These are phyloP conservation scores for Drosophila paramelanica DNA, from an alignment of 2,888 invertebrate species.

Conservation along the genomic window DNA sequence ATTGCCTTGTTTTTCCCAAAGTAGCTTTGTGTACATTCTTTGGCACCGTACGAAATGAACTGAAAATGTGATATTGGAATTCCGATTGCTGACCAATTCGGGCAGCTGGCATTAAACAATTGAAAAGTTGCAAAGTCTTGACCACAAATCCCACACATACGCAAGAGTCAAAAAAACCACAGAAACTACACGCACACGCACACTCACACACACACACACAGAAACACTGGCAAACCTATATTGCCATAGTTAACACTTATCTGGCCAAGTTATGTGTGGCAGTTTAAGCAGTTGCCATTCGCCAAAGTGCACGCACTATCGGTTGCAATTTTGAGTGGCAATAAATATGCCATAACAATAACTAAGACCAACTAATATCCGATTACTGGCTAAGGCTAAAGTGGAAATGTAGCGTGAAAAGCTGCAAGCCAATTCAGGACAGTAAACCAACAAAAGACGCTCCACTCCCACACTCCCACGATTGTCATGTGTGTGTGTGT, in stretches of 20 bases:
- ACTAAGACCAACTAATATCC: conserved; percentile 72
- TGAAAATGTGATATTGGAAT: conserved; percentile 59
- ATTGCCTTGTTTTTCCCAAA: conserved; percentile 30
- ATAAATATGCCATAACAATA: conserved; percentile 80
- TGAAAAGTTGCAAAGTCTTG: conserved; percentile 57
- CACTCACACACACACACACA: not conserved
- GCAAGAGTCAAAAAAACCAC: conserved; percentile 34
- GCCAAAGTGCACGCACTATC: conserved; percentile 24
- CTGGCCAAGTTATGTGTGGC: conserved; percentile 55
- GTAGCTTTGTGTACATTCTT: conserved; percentile 50
- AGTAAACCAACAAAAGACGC: conserved; percentile 6
- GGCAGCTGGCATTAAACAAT: conserved; percentile 60
- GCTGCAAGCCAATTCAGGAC: conserved; percentile 60
- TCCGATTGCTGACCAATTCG: conserved; percentile 51
- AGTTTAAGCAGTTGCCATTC: conserved; percentile 46
- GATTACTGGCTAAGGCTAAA: conserved; percentile 62
- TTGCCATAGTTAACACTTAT: conserved; percentile 56
- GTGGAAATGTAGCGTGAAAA: conserved; percentile 70
- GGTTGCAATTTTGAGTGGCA: conserved; percentile 64
- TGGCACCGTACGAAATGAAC: conserved; percentile 44
- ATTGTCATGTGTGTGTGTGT: conserved; percentile 3
- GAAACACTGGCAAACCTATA: not conserved
- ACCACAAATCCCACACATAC: conserved; percentile 56
- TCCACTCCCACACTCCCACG: conserved; percentile 7
- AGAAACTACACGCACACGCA: conserved; percentile 16